phyloP scores from a whole-genome alignment of 92 coral and sea anemone species.

The Diadumene lineata region DNA sequence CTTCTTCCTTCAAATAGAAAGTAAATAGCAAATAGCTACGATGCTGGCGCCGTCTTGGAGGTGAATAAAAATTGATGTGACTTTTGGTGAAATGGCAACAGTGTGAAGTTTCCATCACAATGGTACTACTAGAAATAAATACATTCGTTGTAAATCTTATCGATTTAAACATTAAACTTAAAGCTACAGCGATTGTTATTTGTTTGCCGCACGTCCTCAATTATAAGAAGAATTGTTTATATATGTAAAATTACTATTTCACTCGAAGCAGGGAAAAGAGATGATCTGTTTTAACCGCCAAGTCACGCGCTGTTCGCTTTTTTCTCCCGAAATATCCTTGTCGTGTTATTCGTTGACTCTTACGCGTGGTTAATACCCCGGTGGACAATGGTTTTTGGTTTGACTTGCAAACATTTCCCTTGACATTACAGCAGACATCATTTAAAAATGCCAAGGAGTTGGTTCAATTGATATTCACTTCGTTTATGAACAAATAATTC shows the following conservation, averaged over 20 bases:
- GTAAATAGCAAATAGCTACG: conserved; percentile 35
- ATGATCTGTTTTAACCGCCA: conserved; percentile 32
- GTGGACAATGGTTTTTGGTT: background rate
- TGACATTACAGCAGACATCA: conserved; percentile 26
- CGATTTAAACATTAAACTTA: conserved; percentile 22
- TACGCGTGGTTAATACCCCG: background rate
- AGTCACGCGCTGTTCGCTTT: conserved; percentile 38
- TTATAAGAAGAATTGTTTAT: conserved; percentile 76
- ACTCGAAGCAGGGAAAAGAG: conserved; percentile 48
- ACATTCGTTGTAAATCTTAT: conserved; percentile 23
- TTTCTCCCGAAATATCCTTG: conserved; percentile 20
- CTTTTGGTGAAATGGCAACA: background rate
- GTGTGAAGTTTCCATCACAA: background rate
- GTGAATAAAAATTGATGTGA: conserved; percentile 3
- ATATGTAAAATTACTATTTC: conserved; percentile 70
- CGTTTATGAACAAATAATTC: conserved; percentile 32
- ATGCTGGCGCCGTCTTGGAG: conserved; percentile 36
- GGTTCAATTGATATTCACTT: conserved; percentile 27
- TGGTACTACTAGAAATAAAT: background rate
- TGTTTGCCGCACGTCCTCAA: conserved; percentile 54
- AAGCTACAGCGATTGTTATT: conserved; percentile 33
- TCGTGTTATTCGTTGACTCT: background rate
- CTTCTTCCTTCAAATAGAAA: conserved; percentile 44
- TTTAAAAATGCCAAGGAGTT: conserved; percentile 20
- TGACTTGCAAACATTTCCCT: background rate